Base-by-base conservation (phyloP, 2,888 invertebrate genomes). In the Erannis defoliaria region DNA sequence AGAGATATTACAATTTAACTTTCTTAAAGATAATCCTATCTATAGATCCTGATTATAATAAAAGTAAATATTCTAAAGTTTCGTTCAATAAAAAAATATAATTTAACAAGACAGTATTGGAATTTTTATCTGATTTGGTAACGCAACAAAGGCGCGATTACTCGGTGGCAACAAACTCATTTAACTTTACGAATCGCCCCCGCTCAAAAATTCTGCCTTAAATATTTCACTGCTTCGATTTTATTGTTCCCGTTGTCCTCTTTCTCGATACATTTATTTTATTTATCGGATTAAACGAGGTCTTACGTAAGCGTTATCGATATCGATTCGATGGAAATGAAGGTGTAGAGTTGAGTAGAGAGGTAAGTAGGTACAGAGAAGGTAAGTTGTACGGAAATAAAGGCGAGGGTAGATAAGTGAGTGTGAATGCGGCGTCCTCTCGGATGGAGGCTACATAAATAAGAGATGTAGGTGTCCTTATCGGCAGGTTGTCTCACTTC, bases 361-460 rank as follows among this genome's bases (percentile, higher is more conserved):
- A 31, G 42, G 45, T 75, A 78, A 26, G 16, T 45, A 77, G 75
- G 77, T 81, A 83, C 82, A 89, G 55, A 65, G 84, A 64, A 61
- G 84, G 84, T 83, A 86, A 86, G 82, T 62, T 81, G 81, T 75
- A 78, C 89, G 89, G 92, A 91, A 92, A 92, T 87, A 90, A 90
- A 91, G 86, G 86, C 85, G 84, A 84, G 92, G 92, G 92, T 90
- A 92, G 92, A 92, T 92, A 93, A 88, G 84, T 83, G 76, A 76
- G 81, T 78, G 82, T 84, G 84, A 85, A 86, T 85, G 89, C 85
- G 82, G 78, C 84, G 85, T 82, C 78, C 86, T 82, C 76, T 92
- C 89, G 92, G 90, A 90, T 80, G 89, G 82, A 71, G 79, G 88
- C 86, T 88, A 89, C 91, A 91, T 92, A 93, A 91, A 92, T 90